Evolutionary conservation across 2,113 vertebrate species (phyloP).

Genomic region (Tiliqua scincoides): DNA sequence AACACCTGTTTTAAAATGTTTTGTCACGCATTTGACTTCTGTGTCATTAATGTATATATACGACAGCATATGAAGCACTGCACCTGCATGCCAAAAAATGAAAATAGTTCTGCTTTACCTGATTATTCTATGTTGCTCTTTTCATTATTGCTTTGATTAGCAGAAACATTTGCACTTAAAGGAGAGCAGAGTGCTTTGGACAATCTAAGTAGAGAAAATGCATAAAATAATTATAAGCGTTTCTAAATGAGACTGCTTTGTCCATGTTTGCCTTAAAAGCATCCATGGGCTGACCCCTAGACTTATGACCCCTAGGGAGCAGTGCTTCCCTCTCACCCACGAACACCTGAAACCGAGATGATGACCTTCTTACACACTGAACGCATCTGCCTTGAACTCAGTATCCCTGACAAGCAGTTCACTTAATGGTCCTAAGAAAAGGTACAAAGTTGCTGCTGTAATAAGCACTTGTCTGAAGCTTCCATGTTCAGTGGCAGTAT

Average conservation of each 20-base stretch:
- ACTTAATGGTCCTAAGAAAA: not conserved
- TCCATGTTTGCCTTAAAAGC: not conserved
- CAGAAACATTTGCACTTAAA: not conserved
- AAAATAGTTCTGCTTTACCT: not conserved
- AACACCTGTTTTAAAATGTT: not conserved
- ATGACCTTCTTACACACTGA: not conserved
- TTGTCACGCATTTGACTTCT: not conserved
- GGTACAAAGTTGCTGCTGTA: not conserved
- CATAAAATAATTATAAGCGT: not conserved
- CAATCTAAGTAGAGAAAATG: not conserved
- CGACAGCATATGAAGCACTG: not conserved
- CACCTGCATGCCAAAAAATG: not conserved
- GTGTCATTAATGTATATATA: not conserved
- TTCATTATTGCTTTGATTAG: not conserved
- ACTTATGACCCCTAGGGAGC: too few species aligned
- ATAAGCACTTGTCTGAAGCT: not conserved
- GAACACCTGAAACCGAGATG: not conserved
- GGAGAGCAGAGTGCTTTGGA: not conserved
- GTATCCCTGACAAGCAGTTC: not conserved
- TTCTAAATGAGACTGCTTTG: not conserved
- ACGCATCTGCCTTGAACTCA: too few species aligned
- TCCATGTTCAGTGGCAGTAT: not conserved
- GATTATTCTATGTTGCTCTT: not conserved
- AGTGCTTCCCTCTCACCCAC: too few species aligned
- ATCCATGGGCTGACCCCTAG: not conserved